Evolutionary conservation across 2,888 invertebrate genomes (phyloP).

Genomic region (Dione juno): DNA sequence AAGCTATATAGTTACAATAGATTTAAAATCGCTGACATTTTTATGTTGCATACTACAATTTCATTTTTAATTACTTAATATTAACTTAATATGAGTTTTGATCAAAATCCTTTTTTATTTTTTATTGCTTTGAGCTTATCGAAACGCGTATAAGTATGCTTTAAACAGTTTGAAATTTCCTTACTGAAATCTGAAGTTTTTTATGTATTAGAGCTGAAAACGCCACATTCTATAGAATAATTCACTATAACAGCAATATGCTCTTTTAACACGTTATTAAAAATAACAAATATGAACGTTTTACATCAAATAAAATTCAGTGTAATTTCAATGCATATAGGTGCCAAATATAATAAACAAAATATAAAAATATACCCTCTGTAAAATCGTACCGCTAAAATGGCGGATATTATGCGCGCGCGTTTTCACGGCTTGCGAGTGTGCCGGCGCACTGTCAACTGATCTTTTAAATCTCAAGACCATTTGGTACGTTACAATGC

Average conservation of each 20-base stretch:
- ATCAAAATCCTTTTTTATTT: constrained; percentile 1
- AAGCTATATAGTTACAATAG: not conserved
- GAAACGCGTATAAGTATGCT: not conserved
- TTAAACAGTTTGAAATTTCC: not conserved
- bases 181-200: not conserved
- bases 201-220: not conserved
- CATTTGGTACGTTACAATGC: constrained; percentile 5
- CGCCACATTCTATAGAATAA: not conserved
- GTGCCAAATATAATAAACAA: too few relatives aligned
- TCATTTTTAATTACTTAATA: not conserved
- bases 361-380: not conserved
- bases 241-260: too few relatives aligned
- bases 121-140: not conserved
- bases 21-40: not conserved
- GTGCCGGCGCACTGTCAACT: constrained; percentile 30
- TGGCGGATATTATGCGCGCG: constrained; percentile 32
- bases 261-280: not conserved
- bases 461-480: not conserved
- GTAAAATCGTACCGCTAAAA: not conserved
- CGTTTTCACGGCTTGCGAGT: constrained; percentile 26
- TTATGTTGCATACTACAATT: not conserved
- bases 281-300: not conserved
- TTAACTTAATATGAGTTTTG: not conserved
- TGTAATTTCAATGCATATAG: too few relatives aligned
- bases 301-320: too few relatives aligned